These are phyloP conservation scores for Microplitis manilae DNA, from an alignment of 2,888 invertebrate species.

Conservation along the genomic window DNA sequence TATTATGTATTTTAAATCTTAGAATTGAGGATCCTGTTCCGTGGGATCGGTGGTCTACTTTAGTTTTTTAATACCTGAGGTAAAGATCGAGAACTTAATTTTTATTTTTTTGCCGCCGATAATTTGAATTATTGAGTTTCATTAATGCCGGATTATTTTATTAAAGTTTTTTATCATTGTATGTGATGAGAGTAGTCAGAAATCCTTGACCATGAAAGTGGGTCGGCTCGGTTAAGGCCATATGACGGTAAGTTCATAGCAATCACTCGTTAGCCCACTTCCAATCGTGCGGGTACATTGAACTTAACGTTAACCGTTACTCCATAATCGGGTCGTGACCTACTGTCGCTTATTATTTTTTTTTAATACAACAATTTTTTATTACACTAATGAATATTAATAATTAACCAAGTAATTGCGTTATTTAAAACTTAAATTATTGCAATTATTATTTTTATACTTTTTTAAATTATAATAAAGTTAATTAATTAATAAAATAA, in stretches of 20 bases:
- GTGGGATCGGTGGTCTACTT: background rate
- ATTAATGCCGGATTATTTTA: background rate
- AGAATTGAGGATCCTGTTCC: background rate
- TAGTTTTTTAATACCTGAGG: background rate
- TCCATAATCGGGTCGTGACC: conserved; percentile 69
- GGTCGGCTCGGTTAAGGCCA: conserved; percentile 68
- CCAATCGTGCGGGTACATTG: conserved; percentile 62
- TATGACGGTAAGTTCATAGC: conserved; percentile 46
- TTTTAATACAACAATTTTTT: conserved; percentile 21
- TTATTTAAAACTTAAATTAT: too few species aligned
- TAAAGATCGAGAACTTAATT: background rate
- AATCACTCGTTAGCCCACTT: conserved; percentile 70
- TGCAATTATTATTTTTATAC: too few species aligned
- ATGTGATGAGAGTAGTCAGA: conserved; percentile 20
- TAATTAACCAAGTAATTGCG: too few species aligned
- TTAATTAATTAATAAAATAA: too few species aligned
- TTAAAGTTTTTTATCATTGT: background rate
- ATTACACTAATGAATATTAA: conserved; percentile 3
- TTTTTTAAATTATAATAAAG: too few species aligned
- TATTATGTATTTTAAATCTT: background rate
- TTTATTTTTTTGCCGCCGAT: too few species aligned
- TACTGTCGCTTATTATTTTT: conserved; percentile 57
- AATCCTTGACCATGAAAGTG: conserved; percentile 68
- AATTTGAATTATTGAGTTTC: too few species aligned
- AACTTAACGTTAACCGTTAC: conserved; percentile 67